Evolutionary conservation across 2,888 invertebrate species (phyloP).

Genomic region (Tetragonula carbonaria): DNA sequence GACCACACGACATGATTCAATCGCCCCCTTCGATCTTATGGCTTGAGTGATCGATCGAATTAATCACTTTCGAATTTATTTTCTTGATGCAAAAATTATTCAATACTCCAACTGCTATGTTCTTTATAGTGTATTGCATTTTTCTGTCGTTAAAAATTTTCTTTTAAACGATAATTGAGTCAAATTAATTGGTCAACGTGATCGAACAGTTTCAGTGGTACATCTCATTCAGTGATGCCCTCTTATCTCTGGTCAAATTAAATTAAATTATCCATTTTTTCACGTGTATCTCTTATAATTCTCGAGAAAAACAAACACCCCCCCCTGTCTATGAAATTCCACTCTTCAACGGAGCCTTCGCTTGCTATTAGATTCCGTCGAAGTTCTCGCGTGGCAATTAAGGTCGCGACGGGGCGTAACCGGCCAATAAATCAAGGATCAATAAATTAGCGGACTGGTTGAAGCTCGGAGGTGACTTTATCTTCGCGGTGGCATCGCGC

Average conservation of each 20-base stretch:
- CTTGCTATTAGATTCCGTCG: conserved; percentile 68
- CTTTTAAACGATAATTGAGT: background rate
- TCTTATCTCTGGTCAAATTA: background rate
- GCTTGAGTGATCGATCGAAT: background rate
- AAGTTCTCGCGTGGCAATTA: conserved; percentile 68
- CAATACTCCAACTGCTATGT: background rate
- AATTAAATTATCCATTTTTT: background rate
- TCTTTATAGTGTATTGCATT: background rate
- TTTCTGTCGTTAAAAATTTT: background rate
- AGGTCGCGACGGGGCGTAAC: conserved; percentile 55
- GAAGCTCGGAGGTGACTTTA: conserved; percentile 74
- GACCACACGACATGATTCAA: background rate
- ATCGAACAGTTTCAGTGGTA: background rate
- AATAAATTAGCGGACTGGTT: conserved; percentile 78
- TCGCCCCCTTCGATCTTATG: background rate
- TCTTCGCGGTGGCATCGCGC: conserved; percentile 72
- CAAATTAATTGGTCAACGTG: background rate
- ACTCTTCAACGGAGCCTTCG: conserved; percentile 20
- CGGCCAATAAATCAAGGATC: conserved; percentile 78
- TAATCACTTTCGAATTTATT: background rate
- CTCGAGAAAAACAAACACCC: background rate
- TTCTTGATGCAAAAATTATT: background rate
- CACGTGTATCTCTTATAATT: background rate
- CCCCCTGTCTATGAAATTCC: background rate
- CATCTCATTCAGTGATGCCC: background rate